Evolutionary conservation across 2,113 vertebrate genomes (phyloP).

Genomic region (Bostrychus sinensis): DNA sequence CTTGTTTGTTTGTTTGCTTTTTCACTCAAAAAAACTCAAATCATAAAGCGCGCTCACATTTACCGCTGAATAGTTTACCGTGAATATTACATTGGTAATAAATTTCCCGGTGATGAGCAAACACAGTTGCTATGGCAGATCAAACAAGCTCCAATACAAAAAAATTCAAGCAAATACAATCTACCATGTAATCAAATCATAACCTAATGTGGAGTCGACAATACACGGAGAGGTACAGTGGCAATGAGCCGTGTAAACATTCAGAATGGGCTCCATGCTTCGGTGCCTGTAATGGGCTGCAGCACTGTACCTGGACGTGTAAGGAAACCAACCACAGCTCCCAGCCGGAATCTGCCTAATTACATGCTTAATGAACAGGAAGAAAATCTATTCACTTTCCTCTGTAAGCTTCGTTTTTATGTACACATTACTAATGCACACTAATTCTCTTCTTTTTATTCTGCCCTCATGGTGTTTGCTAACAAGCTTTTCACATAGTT

Average conservation of each 20-base stretch:
- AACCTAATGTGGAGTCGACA: background rate
- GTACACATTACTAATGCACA: background rate
- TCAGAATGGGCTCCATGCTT: background rate
- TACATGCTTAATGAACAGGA: slow-evolving; percentile 7
- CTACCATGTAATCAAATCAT: slow-evolving; percentile 3
- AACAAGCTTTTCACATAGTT: too few relatives aligned
- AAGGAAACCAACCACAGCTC: background rate
- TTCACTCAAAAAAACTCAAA: background rate
- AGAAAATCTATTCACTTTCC: background rate
- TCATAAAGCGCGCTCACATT: background rate
- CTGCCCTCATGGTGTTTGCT: too few relatives aligned
- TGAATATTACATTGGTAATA: slow-evolving; percentile 3
- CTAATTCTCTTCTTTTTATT: too few relatives aligned
- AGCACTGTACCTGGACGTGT: background rate
- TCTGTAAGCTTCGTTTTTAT: background rate
- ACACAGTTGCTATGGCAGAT: background rate
- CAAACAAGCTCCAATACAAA: background rate
- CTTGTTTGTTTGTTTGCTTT: background rate
- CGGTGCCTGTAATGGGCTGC: background rate
- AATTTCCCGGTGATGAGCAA: slow-evolving; percentile 1
- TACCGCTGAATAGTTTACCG: background rate
- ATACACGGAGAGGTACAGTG: background rate
- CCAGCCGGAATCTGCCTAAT: slow-evolving; percentile 10
- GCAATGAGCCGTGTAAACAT: slow-evolving; percentile 2
- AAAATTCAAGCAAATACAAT: background rate